A percentile compares a stretch with the other conserved stretches of the same genome.
Conservation (phyloP, 2,797 vertebrate genomes). For the Astyanax mexicanus region DNA sequence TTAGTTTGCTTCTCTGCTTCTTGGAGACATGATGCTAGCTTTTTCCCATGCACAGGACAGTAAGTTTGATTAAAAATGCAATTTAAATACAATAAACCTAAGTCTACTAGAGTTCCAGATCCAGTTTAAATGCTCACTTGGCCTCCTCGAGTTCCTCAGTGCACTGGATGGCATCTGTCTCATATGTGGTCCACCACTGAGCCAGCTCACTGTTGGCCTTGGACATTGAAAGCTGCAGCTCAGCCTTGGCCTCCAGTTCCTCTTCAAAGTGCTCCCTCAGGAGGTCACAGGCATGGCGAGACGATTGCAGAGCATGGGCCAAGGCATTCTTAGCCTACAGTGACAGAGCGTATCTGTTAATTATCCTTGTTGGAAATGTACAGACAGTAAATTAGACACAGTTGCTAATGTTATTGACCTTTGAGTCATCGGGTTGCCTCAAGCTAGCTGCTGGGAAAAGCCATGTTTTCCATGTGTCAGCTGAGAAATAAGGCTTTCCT, state of each 20-base stretch:
- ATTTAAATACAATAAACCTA: no score
- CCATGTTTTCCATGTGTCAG: not conserved
- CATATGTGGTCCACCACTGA: slow-evolving; percentile 85
- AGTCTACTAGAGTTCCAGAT: not conserved
- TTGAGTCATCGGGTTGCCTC: not conserved
- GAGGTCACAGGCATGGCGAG: slow-evolving; percentile 85
- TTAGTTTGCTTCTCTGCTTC: slow-evolving; percentile 83
- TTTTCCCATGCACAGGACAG: slow-evolving; percentile 20
- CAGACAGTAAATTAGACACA: not conserved
- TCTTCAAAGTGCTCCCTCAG: slow-evolving; percentile 86
- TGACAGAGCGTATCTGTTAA: not conserved
- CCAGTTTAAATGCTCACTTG: slow-evolving; percentile 69
- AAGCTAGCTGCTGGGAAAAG: not conserved
- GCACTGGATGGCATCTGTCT: slow-evolving; percentile 84
- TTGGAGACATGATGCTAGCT: slow-evolving; percentile 77
- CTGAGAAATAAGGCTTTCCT: slow-evolving; percentile 6
- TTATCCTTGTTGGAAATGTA: not conserved
- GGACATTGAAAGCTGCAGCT: slow-evolving; percentile 82
- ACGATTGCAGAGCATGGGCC: slow-evolving; percentile 80
- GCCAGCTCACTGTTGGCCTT: slow-evolving; percentile 87
- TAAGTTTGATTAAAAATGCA: not conserved
- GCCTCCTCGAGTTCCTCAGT: slow-evolving; percentile 85
- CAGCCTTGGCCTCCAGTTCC: slow-evolving; percentile 84
- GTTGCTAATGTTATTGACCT: not conserved
- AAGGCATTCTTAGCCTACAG: slow-evolving; percentile 81